These are phyloP conservation scores for Prinia subflava DNA, from an alignment of 2,113 vertebrate genomes.

Conservation along the genomic window DNA sequence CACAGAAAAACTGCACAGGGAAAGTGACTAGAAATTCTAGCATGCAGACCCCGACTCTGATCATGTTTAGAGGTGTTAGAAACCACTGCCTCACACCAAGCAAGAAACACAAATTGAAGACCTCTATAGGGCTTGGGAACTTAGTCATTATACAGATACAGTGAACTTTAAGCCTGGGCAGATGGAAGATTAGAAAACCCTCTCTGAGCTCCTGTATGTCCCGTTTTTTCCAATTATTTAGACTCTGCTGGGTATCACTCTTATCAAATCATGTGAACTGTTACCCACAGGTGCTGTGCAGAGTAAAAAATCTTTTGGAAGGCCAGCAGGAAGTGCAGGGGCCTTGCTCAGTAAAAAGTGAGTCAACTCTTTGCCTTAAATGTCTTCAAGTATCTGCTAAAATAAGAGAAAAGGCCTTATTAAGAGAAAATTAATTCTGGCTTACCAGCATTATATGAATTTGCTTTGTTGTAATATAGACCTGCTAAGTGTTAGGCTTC, in stretches of 20 bases:
- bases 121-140: background rate
- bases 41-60: background rate
- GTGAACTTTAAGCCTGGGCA: background rate
- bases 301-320: background rate
- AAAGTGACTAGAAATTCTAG: background rate
- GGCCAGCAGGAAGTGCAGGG: background rate
- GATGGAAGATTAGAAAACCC: background rate
- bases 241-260: background rate
- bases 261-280: background rate
- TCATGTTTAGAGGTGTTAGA: background rate
- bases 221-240: background rate
- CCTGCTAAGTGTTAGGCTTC: background rate
- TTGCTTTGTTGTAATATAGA: background rate
- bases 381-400: background rate
- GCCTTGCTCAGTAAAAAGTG: background rate
- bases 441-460: background rate
- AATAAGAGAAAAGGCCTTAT: background rate
- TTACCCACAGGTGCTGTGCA: background rate
- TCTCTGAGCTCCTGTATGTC: background rate
- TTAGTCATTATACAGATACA: background rate
- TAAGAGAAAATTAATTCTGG: background rate
- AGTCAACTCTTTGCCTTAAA: background rate
- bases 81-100: background rate
- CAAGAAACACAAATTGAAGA: background rate
- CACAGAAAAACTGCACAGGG: background rate